Evolutionary conservation across 2,113 vertebrate genomes (phyloP).

Genomic region (Lophura nycthemera): DNA sequence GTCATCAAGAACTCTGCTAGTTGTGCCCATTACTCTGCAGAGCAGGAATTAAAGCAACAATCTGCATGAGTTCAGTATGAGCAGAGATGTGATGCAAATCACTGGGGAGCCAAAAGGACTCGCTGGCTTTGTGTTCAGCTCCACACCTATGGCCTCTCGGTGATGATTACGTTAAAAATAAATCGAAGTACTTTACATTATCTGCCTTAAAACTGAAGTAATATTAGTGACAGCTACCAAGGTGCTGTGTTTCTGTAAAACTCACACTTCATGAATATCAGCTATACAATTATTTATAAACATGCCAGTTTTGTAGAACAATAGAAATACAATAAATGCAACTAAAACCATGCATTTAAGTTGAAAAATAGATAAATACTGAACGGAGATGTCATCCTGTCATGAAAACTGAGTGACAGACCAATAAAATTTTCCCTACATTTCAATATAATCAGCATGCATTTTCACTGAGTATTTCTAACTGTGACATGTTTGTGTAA

Average conservation of each 20-base stretch:
- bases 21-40: not conserved
- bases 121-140: not conserved
- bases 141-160: not conserved
- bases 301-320: not conserved
- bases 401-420: conserved; percentile 8
- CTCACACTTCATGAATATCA: not conserved
- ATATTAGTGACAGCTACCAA: not conserved
- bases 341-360: not conserved
- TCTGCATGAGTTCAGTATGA: not conserved
- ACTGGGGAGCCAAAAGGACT: conserved; percentile 20
- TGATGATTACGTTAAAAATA: conserved; percentile 24
- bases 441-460: conserved; percentile 13
- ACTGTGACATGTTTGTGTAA: not conserved
- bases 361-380: conserved; percentile 29
- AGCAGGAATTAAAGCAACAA: not conserved
- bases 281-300: conserved; percentile 35
- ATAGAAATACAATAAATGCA: not conserved
- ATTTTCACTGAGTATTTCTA: not conserved
- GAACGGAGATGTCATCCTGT: not conserved
- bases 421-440: not conserved
- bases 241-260: not conserved
- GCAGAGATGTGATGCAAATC: not conserved
- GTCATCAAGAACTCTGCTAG: not conserved
- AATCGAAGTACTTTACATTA: not conserved
- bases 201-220: not conserved